Conservation (phyloP, 2,113 vertebrate genomes). For the Casuarius casuarius region DNA sequence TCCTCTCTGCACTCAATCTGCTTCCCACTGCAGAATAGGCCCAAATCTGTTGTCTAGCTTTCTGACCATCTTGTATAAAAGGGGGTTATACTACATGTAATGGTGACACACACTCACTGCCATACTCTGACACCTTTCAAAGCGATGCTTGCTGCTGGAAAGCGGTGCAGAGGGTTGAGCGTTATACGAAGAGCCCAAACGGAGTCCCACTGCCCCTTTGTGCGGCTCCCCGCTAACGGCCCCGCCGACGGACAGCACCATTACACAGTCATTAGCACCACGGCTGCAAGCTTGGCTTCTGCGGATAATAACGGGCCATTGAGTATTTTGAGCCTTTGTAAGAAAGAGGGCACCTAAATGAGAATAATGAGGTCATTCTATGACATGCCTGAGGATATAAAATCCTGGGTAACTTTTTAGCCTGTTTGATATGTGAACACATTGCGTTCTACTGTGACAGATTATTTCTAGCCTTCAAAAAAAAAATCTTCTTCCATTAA, state of each 20-base stretch:
- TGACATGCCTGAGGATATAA: slow-evolving; percentile 60
- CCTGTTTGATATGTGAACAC: slow-evolving; percentile 25
- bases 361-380: slow-evolving; percentile 65
- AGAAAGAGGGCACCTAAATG: slow-evolving; percentile 47
- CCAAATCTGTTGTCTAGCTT: background rate
- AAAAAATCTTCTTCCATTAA: slow-evolving; percentile 11
- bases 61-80: background rate
- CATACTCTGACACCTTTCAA: slow-evolving; percentile 6
- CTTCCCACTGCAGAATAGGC: background rate
- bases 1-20: background rate
- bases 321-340: slow-evolving; percentile 39
- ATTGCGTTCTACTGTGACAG: background rate
- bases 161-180: background rate
- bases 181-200: slow-evolving; percentile 12
- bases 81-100: background rate
- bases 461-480: slow-evolving; percentile 12
- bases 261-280: slow-evolving; percentile 78
- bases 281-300: slow-evolving; percentile 57
- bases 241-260: slow-evolving; percentile 77
- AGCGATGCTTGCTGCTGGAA: slow-evolving; percentile 44
- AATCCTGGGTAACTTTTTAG: slow-evolving; percentile 55
- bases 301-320: slow-evolving; percentile 68
- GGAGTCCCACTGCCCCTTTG: slow-evolving; percentile 63
- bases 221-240: slow-evolving; percentile 50
- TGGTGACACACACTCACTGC: background rate